Percentiles rank a stretch among this genome's conserved stretches.
Evolutionary conservation across 92 coral and sea anemone species (phyloP).

Genomic region (Umimayanthus chanpuru): DNA sequence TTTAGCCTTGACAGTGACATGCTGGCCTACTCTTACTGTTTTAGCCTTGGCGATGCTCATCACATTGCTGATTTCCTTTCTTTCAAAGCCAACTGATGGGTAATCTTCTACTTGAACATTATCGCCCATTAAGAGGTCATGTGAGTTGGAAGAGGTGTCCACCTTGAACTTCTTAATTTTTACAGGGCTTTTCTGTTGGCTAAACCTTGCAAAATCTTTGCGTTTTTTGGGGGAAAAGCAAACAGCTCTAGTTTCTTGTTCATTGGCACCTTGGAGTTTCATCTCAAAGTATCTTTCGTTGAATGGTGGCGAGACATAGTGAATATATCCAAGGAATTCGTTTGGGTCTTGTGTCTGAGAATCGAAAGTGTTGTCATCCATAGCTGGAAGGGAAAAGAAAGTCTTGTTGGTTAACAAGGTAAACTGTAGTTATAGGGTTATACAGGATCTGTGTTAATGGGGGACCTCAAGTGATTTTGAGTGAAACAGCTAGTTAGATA

Average conservation of each 20-base stretch:
- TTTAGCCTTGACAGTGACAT: background rate
- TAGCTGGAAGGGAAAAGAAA: no score
- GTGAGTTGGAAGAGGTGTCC: background rate
- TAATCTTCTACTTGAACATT: background rate
- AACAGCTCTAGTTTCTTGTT: conserved; percentile 5
- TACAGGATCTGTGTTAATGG: no score
- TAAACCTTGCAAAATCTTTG: background rate
- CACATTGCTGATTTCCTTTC: background rate
- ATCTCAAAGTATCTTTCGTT: background rate
- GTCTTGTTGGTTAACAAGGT: no score
- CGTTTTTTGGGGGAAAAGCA: background rate
- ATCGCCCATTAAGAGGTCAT: background rate
- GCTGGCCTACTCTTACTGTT: background rate
- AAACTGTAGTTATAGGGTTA: no score
- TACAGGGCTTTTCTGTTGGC: background rate
- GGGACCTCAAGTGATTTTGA: no score
- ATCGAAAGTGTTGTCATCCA: no score
- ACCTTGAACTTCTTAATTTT: background rate
- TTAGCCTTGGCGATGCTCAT: background rate
- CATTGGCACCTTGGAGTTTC: background rate
- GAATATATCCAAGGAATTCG: background rate
- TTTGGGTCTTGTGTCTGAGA: background rate
- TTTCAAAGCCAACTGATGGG: background rate
- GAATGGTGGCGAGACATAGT: background rate
- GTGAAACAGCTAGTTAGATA: no score